phyloP scores from a whole-genome alignment of 1,140 invertebrate genomes.

The Pseudobourletiella spinata region DNA sequence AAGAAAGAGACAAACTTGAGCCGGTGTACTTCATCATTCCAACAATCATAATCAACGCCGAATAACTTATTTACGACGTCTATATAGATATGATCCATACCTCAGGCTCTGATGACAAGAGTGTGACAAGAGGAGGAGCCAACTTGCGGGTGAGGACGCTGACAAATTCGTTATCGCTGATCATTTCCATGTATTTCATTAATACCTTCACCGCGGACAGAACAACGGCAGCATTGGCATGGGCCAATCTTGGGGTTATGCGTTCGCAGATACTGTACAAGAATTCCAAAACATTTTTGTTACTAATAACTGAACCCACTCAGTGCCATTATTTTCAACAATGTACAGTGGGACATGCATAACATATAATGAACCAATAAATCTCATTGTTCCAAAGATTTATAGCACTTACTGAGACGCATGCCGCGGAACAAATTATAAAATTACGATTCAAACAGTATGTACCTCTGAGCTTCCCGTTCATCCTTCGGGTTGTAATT shows the following conservation, averaged over 20 bases:
- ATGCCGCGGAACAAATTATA: too few relatives aligned
- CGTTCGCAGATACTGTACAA: slow-evolving; percentile 82
- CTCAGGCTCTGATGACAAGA: slow-evolving; percentile 96
- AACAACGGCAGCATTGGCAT: slow-evolving; percentile 99
- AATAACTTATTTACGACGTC: too few relatives aligned
- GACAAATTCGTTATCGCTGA: slow-evolving; percentile 89
- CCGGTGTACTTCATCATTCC: too few relatives aligned
- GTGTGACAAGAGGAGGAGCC: slow-evolving; percentile 95
- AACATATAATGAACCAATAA: too few relatives aligned
- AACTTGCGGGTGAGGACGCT: slow-evolving; percentile 90
- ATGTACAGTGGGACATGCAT: too few relatives aligned
- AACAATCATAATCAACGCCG: too few relatives aligned
- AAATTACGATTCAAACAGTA: too few relatives aligned
- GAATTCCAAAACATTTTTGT: too few relatives aligned
- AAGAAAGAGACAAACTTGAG: slow-evolving; percentile 20
- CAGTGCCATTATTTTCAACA: too few relatives aligned
- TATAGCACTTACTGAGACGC: too few relatives aligned
- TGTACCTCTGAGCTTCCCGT: slow-evolving; percentile 86
- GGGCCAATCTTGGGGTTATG: slow-evolving; percentile 93
- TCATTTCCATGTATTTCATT: slow-evolving; percentile 92
- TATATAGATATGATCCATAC: too few relatives aligned
- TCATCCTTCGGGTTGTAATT: slow-evolving; percentile 97
- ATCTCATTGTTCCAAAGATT: too few relatives aligned
- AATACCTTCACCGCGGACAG: slow-evolving; percentile 91
- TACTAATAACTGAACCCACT: neutral